Percentiles rank a stretch among this genome's conserved stretches.
phyloP scores from a whole-genome alignment of 92 coral and sea anemone genomes.

The Chrysogorgia sp. region DNA sequence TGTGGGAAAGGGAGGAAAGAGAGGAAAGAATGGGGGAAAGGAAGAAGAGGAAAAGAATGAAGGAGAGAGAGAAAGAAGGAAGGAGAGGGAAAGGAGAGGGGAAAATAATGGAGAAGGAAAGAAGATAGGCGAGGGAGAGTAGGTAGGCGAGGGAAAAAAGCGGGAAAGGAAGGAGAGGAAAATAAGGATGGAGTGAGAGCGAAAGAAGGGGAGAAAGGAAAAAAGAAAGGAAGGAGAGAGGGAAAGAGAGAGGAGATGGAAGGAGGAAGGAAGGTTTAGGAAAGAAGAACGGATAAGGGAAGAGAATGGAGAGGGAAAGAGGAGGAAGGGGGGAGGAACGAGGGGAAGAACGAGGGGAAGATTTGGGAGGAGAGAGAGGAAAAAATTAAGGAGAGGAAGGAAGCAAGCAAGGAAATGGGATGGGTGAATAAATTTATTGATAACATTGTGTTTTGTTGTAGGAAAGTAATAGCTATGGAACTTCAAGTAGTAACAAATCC shows the following conservation, averaged over 20 bases:
- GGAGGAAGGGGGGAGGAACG: too few species aligned
- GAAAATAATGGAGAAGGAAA: not conserved
- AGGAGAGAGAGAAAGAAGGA: not conserved
- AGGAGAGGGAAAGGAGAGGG: not conserved
- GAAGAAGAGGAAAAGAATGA: not conserved
- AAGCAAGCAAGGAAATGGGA: not conserved
- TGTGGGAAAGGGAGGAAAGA: not conserved
- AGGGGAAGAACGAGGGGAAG: too few species aligned
- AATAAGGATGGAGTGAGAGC: not conserved
- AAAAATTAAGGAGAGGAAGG: too few species aligned
- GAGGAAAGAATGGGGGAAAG: not conserved
- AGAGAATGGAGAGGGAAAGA: too few species aligned
- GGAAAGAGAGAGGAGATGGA: too few species aligned
- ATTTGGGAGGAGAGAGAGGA: too few species aligned
- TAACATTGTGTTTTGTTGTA: not conserved
- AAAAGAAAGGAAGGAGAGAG: too few species aligned
- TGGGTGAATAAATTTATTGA: not conserved
- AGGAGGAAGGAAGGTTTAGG: too few species aligned
- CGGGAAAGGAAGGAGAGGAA: not conserved
- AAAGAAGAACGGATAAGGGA: too few species aligned
- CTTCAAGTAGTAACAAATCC: not conserved
- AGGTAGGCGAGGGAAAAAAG: not conserved
- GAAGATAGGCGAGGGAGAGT: not conserved
- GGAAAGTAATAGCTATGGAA: constrained; percentile 17
- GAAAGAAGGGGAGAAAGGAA: not conserved